Base-by-base conservation (phyloP, 2,888 invertebrate species). In the Subacronicta megacephala region DNA sequence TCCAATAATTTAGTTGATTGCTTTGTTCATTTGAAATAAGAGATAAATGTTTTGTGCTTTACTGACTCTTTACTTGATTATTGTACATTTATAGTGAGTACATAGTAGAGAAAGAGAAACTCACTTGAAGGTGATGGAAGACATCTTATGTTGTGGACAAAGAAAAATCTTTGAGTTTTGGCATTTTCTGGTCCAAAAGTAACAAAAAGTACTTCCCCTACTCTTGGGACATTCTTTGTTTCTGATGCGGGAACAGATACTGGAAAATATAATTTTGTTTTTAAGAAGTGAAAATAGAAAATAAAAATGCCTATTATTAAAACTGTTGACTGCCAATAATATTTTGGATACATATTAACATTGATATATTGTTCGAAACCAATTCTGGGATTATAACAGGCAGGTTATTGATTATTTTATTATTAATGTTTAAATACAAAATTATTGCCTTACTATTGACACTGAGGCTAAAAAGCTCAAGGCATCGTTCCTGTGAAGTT, bases 81-180 rank as follows among this genome's bases (percentile, higher is more conserved):
- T 2, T 10, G 2, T n/a, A n/a, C n/a, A n/a, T n/a, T 26, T 29
- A 29, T 29, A 12, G 29, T 29, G 45, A 13, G 23, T 49, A 37
- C 4, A n/a, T n/a, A n/a, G n/a, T n/a, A n/a, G n/a, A 38, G 1
- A 31, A 31, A n/a, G 10, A 20, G 15, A 52, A 31, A 87, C 92
- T 87, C 62, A 94, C 93, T 89, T 60, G 88, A 77, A 26, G 86
- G 88, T 13, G 89, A 84, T 26, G 90, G 89, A 46, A 90, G 83
- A 63, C 67, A 68, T 72, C 86, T 86, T 7, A 92, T 82, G 72
- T 90, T 89, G 62, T 92, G 82, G 9, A 94, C 92, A 78, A 79
- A 93, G 74, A 92, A 89, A 75, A 93, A 92, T 67, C 90, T 83
- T 50, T 81, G 78, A 36, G 62, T 78, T 64, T 65, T 83, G 1